Evolutionary conservation across 2,888 invertebrate genomes (phyloP), one percentile per base, ranked within the genome.

Genomic region (Melanostoma scalare): DNA sequence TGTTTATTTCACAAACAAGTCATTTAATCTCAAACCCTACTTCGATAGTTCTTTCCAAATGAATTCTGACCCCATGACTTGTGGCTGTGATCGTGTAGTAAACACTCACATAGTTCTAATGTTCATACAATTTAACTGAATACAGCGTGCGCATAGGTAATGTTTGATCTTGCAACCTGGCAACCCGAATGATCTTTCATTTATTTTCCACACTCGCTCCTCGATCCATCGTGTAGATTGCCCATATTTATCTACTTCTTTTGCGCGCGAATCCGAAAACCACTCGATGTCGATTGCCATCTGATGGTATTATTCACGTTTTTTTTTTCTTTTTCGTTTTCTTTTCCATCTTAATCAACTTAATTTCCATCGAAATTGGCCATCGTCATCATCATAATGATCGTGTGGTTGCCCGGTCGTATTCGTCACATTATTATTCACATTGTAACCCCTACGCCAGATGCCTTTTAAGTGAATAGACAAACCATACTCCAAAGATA

Each of bases 381-480:
- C 56, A 44, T 44, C 68, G 53, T 68, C 68, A 68, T 60, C 67
- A 50, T 61, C 53, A 71, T 60, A 42, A 56, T 56, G 46, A 63
- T 74, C 40, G 52, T 20, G 20, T 52, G 67, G 40, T 58, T 50
- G 52, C 50, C 74, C 58, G 58, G 56, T 50, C 58, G 67, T 58
- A 58, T 50, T 67, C 67, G 58, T 74, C 74, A 67, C 58, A 74
- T 74, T 74, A 58, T 74, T 68, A 75, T 75, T 75, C 67, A 67
- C 60, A 68, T 60, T 60, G 68, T 53, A 75, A 52, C 60, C 68
- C 20, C 60, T 52, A 60, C 36, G 53, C 30, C 61, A 36, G 42
- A 36, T 40, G 36, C 50, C 58, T 38, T 56, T 38, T 33, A 65
- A 53, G 33, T 38, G 38, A 69, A 10, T 20, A 33, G 36, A 20